Evolutionary conservation across 2,888 invertebrate species (phyloP).

Genomic region (Agonum fuliginosum): DNA sequence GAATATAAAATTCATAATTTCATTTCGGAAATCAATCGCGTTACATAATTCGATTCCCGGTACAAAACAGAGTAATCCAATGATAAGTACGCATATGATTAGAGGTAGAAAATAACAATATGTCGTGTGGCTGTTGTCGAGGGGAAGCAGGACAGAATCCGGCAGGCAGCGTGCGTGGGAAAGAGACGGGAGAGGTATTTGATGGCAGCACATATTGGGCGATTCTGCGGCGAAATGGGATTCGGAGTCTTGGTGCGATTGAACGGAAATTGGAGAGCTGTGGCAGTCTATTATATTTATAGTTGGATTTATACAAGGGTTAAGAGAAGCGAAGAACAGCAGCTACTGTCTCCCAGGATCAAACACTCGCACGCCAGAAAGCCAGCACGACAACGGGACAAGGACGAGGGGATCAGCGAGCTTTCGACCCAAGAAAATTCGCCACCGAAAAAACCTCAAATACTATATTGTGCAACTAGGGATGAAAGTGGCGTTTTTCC

Average conservation of each 20-base stretch:
- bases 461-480: too few species aligned
- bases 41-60: too few species aligned
- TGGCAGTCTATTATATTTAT: conserved; percentile 65
- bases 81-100: background rate
- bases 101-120: conserved; percentile 35
- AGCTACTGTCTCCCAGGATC: conserved; percentile 47
- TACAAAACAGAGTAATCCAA: too few species aligned
- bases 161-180: background rate
- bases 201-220: conserved; percentile 65
- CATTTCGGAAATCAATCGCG: too few species aligned
- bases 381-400: background rate
- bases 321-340: conserved; percentile 21
- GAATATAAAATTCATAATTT: too few species aligned
- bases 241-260: conserved; percentile 65
- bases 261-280: conserved; percentile 66
- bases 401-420: too few species aligned
- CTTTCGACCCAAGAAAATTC: too few species aligned
- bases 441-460: too few species aligned
- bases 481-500: too few species aligned
- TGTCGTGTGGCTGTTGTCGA: conserved; percentile 35
- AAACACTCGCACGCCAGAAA: background rate
- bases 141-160: background rate
- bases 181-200: conserved; percentile 62
- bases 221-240: conserved; percentile 65
- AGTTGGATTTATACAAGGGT: conserved; percentile 64